Evolutionary conservation across 2,113 vertebrate genomes (phyloP), one percentile per base, ranked within the genome.

Genomic region (Halichoeres trimaculatus): DNA sequence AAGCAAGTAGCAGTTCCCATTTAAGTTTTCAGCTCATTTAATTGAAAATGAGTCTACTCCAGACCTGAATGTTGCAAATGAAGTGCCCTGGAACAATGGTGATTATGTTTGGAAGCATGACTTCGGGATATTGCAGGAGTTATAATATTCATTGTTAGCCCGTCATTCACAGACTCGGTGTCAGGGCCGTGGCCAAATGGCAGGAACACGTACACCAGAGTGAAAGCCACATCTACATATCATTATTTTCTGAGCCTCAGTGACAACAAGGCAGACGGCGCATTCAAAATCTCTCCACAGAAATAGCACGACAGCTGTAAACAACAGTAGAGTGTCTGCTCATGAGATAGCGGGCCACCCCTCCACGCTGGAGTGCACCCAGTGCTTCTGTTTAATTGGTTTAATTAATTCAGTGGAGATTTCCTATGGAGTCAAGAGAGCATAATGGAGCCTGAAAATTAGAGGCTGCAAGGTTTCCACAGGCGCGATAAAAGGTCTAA

Each of bases 351-450:
- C 50, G 63, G 66, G 53, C 63, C 58, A 54, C 24, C 59, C 59
- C 65, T 74, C 45, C 61, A 65, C 78, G 70, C 68, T 73, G 61
- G 70, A 68, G 70, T 81, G 80, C 81, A 66, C 66, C 60, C 79
- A 52, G 66, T 64, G 80, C 70, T 63, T 84, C 70, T 53, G 16
- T 74, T 85, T 80, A 88, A 90, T 86, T 89, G 73, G 86, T 88
- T 89, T 70, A 86, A 89, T 91, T 85, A 89, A 85, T 87, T 88
- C 68, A 82, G 80, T 38, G 55, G 64, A 84, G 83, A 81, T 81
- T 89, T 87, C 83, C 81, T 84, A 76, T 66, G 51, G 81, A 85
- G 89, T 86, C 81, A 78, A 80, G 72, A 79, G 78, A 71, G 82
- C 85, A 85, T 88, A 86, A 86, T 85, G 51, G 70, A 23, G 68